Evolutionary conservation across 1,140 invertebrate genomes (phyloP).

Genomic region (Drosophila melanica): DNA sequence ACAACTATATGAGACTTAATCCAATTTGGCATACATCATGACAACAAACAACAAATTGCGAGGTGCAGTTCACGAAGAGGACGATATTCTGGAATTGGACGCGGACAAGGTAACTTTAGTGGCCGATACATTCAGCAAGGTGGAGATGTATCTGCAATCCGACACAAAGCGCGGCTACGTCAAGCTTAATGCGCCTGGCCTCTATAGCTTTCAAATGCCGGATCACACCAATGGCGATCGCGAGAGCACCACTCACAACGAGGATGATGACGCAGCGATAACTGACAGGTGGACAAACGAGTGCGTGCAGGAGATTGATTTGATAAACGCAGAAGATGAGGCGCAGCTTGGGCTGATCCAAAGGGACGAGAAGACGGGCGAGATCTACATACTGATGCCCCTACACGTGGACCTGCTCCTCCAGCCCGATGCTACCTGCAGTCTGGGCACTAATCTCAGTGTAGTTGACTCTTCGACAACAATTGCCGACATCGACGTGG

Average conservation of each 20-base stretch:
- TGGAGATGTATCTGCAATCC: slow-evolving; percentile 33
- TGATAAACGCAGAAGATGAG: neutral
- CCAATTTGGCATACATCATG: slow-evolving; percentile 10
- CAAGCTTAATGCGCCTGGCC: slow-evolving; percentile 22
- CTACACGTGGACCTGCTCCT: slow-evolving; percentile 48
- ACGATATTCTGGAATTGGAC: neutral
- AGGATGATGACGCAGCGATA: neutral
- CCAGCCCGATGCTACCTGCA: neutral
- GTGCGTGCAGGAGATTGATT: slow-evolving; percentile 12
- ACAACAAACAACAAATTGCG: neutral
- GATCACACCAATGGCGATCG: neutral
- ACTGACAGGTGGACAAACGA: slow-evolving; percentile 24
- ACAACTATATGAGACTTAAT: neutral
- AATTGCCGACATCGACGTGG: neutral
- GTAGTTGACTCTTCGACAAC: neutral
- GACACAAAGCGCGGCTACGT: slow-evolving; percentile 16
- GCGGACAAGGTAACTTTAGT: slow-evolving; percentile 13
- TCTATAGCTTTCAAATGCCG: slow-evolving; percentile 42
- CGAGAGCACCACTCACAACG: neutral
- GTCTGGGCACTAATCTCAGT: neutral
- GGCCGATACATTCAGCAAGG: slow-evolving; percentile 29
- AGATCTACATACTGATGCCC: slow-evolving; percentile 53
- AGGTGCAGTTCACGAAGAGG: neutral
- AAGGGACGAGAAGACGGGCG: slow-evolving; percentile 40
- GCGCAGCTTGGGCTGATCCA: slow-evolving; percentile 28